Evolutionary conservation across 2,797 vertebrate genomes (phyloP), one percentile per base, ranked within the genome.

Genomic region (Danionella dracula): DNA sequence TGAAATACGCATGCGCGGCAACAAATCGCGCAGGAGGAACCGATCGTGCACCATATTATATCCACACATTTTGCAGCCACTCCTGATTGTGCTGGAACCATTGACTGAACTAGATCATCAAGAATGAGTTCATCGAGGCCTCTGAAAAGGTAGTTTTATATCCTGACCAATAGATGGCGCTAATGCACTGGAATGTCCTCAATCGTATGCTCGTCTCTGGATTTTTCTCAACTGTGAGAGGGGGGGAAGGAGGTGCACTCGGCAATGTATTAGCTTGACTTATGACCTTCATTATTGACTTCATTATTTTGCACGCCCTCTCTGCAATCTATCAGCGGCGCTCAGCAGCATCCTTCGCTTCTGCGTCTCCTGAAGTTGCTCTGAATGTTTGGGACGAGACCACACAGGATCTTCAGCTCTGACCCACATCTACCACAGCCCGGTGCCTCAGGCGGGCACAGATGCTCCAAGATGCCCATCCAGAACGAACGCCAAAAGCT

Each of bases 81-180:
- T n/a, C n/a, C n/a, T n/a, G n/a, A n/a, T n/a, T 27, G 23, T 27
- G 23, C 23, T 27, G 6, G 3, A 27, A 27, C 23, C 3, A 27
- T 27, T 27, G 3, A n/a, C n/a, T n/a, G n/a, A n/a, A n/a, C n/a
- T n/a, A n/a, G n/a, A n/a, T n/a, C n/a, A n/a, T n/a, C n/a, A n/a
- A n/a, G n/a, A n/a, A n/a, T n/a, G n/a, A n/a, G n/a, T 27, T 27
- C 23, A 27, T 3, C 3, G 3, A 27, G 23, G 3, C 3, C 23
- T 3, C 3, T 17, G 17, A 19, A 13, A 2, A 29, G 45, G 70
- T 42, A 37, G 16, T 68, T 29, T 61, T 23, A 46, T 34, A 8
- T 12, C 46, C 35, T 76, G 58, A 85, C 88, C 85, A 72, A 80
- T 76, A 61, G 84, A 80, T 3, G 86, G 88, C 10, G 85, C 87